Evolutionary conservation across 2,113 vertebrate genomes (phyloP), one percentile per base, ranked within the genome.

Genomic region (Machaerirhynchus nigripectus): DNA sequence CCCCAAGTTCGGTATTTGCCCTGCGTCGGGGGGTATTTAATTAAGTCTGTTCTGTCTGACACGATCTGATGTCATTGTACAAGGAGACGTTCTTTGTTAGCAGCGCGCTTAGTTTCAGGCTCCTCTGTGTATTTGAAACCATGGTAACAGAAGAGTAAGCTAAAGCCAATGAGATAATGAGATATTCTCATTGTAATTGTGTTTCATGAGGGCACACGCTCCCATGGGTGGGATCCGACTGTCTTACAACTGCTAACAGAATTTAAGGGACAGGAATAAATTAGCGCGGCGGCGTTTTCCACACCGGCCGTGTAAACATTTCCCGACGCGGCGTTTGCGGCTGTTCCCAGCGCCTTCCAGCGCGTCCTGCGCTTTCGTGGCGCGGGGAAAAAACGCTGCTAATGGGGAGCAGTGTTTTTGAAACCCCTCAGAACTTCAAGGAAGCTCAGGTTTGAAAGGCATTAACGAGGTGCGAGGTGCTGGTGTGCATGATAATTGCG

Each of bases 161-260:
- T 98, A 98, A 98, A 98, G 98, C 98, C 98, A 98, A 98, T 98
- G 98, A 98, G 98, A 98, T 98, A 98, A 98, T 98, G 98, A 98
- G 98, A 98, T 98, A 98, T 97, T 98, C 98, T 98, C 98, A 98
- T 98, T 98, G 98, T 98, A 98, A 98, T 98, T 98, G 98, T 97
- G 98, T 98, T 98, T 98, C 98, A 97, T 79, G 98, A 98, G 98
- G 98, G 98, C 98, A 98, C 97, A 97, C 64, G 95, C 97, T 98
- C 98, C 98, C 98, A 98, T 95, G 98, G 98, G 98, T 98, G 97
- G 97, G 96, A 98, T 98, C 97, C 67, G 95, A 86, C 97, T 97
- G 97, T 88, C 98, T 98, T 98, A 98, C 98, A 98, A 98, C 97
- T 79, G 97, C 98, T 98, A 96, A 97, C 98, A 98, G 98, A 97